A percentile compares a stretch with the other conserved stretches of the same genome.
These are phyloP conservation scores for Carcina quercana DNA, from an alignment of 2,888 invertebrate genomes.

Conservation along the genomic window DNA sequence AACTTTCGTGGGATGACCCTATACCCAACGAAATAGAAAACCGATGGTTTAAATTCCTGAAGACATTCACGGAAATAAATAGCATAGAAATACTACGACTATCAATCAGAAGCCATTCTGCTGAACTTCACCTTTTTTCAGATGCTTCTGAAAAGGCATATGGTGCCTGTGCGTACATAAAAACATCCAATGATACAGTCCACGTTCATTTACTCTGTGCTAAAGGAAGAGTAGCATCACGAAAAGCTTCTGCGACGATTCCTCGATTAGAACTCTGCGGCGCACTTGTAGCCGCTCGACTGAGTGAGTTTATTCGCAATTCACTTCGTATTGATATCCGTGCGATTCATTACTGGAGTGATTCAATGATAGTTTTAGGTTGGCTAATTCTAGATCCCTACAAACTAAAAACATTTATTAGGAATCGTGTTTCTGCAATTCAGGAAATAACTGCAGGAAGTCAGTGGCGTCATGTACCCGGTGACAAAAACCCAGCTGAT, in stretches of 20 bases:
- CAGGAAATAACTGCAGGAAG: constrained; percentile 16
- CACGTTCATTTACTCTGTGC: constrained; percentile 18
- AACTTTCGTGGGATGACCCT: constrained; percentile 21
- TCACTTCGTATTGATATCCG: constrained; percentile 16
- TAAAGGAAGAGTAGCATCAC: constrained; percentile 22
- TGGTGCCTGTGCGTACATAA: constrained; percentile 21
- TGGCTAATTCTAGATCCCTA: constrained; percentile 21
- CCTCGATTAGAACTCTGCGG: constrained; percentile 27
- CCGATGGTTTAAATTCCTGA: neutral
- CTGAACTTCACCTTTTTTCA: constrained; percentile 22
- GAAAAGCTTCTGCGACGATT: constrained; percentile 23
- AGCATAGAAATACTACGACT: constrained; percentile 16
- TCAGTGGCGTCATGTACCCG: constrained; percentile 21
- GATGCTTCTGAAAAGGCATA: constrained; percentile 26
- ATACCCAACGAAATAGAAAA: constrained; percentile 2
- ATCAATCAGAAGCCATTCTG: constrained; percentile 12
- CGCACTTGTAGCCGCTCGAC: constrained; percentile 21
- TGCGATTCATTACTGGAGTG: constrained; percentile 20
- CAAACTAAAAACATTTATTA: constrained; percentile 23
- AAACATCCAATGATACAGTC: constrained; percentile 9
- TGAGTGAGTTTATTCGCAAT: constrained; percentile 17
- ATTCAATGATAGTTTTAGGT: constrained; percentile 24
- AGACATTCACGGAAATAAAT: constrained; percentile 11
- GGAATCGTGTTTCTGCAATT: constrained; percentile 23
- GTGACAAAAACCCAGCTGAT: constrained; percentile 14